Evolutionary conservation across 2,113 vertebrate genomes (phyloP).

Genomic region (Gila orcuttii): DNA sequence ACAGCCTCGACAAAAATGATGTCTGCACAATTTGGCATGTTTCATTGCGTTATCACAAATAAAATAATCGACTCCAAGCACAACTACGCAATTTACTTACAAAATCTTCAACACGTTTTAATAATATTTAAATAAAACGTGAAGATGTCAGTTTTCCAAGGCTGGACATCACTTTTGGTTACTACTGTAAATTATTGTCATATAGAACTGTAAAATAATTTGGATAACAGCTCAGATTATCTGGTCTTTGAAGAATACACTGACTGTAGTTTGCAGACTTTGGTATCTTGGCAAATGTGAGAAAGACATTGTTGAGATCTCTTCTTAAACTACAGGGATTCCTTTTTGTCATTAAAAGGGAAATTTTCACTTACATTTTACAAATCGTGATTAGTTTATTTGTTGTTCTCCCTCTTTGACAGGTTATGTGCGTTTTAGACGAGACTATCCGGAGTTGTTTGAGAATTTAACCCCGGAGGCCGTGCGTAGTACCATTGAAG

Average conservation of each 20-base stretch:
- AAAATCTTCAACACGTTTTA: too few relatives aligned
- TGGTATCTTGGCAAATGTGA: background rate
- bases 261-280: background rate
- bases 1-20: too few relatives aligned
- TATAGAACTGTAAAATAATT: too few relatives aligned
- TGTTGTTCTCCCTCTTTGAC: background rate
- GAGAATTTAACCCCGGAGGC: constrained; percentile 89
- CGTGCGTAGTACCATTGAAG: constrained; percentile 92
- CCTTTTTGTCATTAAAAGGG: background rate
- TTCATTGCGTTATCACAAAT: too few relatives aligned
- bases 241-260: background rate
- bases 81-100: too few relatives aligned
- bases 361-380: background rate
- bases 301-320: background rate
- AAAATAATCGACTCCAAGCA: too few relatives aligned
- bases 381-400: background rate
- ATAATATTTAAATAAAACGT: too few relatives aligned
- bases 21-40: too few relatives aligned
- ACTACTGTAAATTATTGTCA: too few relatives aligned
- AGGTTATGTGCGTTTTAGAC: constrained; percentile 94
- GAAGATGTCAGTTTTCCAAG: too few relatives aligned
- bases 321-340: background rate
- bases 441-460: constrained; percentile 94
- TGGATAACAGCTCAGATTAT: background rate
- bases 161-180: too few relatives aligned